Evolutionary conservation across 2,888 invertebrate genomes (phyloP), one percentile per base, ranked within the genome.

Genomic region (Resseliella maxima): DNA sequence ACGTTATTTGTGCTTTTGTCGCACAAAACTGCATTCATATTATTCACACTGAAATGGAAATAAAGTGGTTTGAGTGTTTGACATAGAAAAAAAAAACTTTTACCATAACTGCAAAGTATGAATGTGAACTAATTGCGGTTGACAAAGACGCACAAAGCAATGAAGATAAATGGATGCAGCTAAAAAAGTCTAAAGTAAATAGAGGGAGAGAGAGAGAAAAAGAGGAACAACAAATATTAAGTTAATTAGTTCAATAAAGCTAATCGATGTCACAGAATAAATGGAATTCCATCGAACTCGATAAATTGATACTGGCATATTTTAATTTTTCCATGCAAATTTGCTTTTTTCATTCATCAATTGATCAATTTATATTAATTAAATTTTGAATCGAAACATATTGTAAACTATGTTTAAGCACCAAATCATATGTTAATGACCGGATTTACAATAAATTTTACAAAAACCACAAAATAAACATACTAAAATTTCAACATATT

Each of bases 211-310:
- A 50, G 8, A 50, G 18, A 18, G 46, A 50, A 8, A 50, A 50
- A 50, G 18, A 15, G 31, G 0, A 72, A 72, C 6, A 12, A 72
- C 18, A 72, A 72, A 72, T 31, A 35, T 31, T 31, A 72, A 72
- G 31, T 15, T 35, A 72, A 72, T 72, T 72, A 72, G 72, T 72
- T 72, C 72, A 72, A 72, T 72, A 8, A n/a, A 72, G 31, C 72
- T 31, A 72, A 72, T 72, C 31, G 72, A 72, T 72, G 31, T 72
- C 31, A 72, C n/a, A 2, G 21, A 50, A 50, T 50, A 50, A 18
- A 50, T 8, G 2, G 3, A 2, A 50, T 2, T 6, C 18, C 50
- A 50, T 12, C 21, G 8, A 15, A 21, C 50, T 50, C 18, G 50
- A 50, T 18, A 50, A 50, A 50, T 50, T 21, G 50, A 50, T 18